These are phyloP conservation scores for Elysia crispata DNA, from an alignment of 2,888 invertebrate genomes.

Conservation along the genomic window DNA sequence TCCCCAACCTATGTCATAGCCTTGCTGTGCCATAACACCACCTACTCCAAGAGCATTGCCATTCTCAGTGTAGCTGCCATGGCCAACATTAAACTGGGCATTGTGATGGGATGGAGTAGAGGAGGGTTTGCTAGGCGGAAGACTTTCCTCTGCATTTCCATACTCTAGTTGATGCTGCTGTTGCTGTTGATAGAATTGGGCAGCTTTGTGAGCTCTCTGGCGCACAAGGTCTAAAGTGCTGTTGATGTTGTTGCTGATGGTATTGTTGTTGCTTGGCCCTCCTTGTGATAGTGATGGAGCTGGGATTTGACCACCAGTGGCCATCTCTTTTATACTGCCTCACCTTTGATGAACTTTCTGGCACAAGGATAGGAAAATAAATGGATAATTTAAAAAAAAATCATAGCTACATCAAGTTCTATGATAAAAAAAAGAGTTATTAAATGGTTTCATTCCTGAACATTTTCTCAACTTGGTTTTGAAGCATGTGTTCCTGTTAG, in stretches of 20 bases:
- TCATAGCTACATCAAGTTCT: neutral
- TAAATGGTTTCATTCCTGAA: neutral
- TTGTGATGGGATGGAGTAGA: slow-evolving; percentile 41
- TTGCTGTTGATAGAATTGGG: slow-evolving; percentile 69
- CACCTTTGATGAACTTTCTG: neutral
- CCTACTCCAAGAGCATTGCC: slow-evolving; percentile 52
- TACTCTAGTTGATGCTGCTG: slow-evolving; percentile 53
- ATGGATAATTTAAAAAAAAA: neutral
- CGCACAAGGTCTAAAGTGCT: slow-evolving; percentile 63
- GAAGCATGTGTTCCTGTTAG: neutral
- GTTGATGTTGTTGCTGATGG: neutral
- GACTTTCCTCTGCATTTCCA: slow-evolving; percentile 45
- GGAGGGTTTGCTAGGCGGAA: slow-evolving; percentile 28
- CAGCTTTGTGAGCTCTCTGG: slow-evolving; percentile 66
- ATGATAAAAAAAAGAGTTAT: neutral
- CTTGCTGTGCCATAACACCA: slow-evolving; percentile 45
- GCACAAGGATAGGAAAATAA: neutral
- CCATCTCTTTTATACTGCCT: slow-evolving; percentile 40
- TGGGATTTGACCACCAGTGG: slow-evolving; percentile 50
- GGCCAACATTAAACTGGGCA: slow-evolving; percentile 5
- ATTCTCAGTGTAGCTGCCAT: slow-evolving; percentile 49
- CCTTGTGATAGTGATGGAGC: slow-evolving; percentile 19
- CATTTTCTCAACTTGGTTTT: neutral
- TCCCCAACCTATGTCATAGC: neutral
- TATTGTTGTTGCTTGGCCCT: too few species aligned